Base-by-base conservation (phyloP, 2,888 invertebrate genomes). In the Lysandra coridon region DNA sequence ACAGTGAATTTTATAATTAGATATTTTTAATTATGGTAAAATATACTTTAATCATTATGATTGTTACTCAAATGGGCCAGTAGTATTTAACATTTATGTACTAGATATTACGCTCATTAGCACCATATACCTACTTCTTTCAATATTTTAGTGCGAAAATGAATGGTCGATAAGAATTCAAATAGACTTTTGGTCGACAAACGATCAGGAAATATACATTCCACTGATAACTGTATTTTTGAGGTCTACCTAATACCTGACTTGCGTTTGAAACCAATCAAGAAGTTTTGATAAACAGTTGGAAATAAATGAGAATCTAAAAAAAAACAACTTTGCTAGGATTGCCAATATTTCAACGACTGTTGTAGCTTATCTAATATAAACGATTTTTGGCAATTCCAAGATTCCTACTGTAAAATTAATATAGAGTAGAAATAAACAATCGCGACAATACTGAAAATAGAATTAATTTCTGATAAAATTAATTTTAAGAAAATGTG, bases 371-470 rank as follows among this genome's bases (percentile, higher is more conserved):
- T 3, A 14, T 3, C 1, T 69, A 44, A 30, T 12, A 2, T 53
- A 5, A 53, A 44, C 4, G n/a, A 74, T 33, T 57, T 57, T 64
- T 69, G 30, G 69, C 64, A n/a, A 49, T 33, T 44, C 23, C 37
- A 44, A 73, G 79, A 76, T 78, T 76, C 78, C 80, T 80, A 79
- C 78, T 80, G 79, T 78, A 80, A 81, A 80, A 78, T 79, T 79
- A 62, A 80, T 82, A 80, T 74, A 78, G 78, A 81, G 85, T 92
- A 92, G 91, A 91, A 87, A 89, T 92, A 92, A 91, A 89, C 86
- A 87, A 92, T 86, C 17, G 90, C 86, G 94, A 94, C 94, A 94
- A 94, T 94, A 94, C 76, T 93, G 89, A 89, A 89, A 81, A 84
- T 93, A 93, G 92, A 88, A 83, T 92, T 90, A 92, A 89, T 87